These are phyloP conservation scores for Drosophila sordidula DNA, from an alignment of 2,888 invertebrate genomes.

Conservation along the genomic window DNA sequence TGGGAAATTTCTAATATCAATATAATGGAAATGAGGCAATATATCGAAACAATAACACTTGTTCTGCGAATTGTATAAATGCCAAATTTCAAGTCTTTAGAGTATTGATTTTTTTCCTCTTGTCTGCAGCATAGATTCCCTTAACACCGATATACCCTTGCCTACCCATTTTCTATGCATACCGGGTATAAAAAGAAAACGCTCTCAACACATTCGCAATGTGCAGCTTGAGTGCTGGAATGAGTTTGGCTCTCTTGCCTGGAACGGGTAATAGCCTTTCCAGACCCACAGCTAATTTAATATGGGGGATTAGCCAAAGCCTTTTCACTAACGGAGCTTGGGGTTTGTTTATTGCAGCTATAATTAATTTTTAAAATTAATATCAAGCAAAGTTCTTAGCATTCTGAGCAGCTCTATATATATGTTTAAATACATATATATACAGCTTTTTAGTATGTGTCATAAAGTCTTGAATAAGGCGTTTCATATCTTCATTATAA, in stretches of 20 bases:
- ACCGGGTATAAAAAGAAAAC: background rate
- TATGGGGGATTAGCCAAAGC: constrained; percentile 20
- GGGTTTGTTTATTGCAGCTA: background rate
- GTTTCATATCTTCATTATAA: constrained; percentile 1
- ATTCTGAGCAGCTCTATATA: background rate
- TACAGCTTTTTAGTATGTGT: constrained; percentile 6
- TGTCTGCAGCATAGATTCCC: too few relatives aligned
- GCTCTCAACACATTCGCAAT: background rate
- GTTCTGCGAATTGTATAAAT: too few relatives aligned
- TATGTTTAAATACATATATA: too few relatives aligned
- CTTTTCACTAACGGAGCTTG: background rate
- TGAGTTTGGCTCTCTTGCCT: background rate
- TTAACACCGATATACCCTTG: background rate
- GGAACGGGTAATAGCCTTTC: constrained; percentile 38
- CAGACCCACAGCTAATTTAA: constrained; percentile 14
- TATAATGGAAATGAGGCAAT: too few relatives aligned
- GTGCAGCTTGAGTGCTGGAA: background rate
- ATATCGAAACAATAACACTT: too few relatives aligned
- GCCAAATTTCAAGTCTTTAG: too few relatives aligned
- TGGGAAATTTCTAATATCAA: too few relatives aligned
- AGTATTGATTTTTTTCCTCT: too few relatives aligned
- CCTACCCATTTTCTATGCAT: background rate
- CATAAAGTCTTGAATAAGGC: background rate
- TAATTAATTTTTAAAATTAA: constrained; percentile 7
- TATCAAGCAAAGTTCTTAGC: background rate